A percentile compares a stretch with the other conserved stretches of the same genome.
Conservation (phyloP, 2,888 invertebrate genomes). For the Saturnia japonica region DNA sequence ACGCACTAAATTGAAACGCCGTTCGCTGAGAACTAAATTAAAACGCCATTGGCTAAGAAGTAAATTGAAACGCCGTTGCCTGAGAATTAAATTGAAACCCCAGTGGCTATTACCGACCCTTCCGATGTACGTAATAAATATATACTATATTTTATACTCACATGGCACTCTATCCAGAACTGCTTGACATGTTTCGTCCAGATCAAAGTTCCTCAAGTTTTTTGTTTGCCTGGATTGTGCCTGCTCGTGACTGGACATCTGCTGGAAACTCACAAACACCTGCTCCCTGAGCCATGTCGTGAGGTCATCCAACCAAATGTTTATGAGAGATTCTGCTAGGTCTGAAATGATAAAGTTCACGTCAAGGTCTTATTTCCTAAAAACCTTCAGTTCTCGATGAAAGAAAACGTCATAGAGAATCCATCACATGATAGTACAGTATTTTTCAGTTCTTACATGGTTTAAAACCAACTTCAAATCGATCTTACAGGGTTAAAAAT, state of each 20-base stretch:
- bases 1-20: background rate
- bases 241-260: slow-evolving; percentile 39
- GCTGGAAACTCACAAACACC: slow-evolving; percentile 58
- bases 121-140: background rate
- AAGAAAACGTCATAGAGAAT: background rate
- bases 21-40: background rate
- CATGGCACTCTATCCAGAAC: slow-evolving; percentile 55
- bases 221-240: slow-evolving; percentile 21
- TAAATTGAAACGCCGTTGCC: too few species aligned
- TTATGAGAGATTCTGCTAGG: slow-evolving; percentile 57
- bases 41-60: background rate
- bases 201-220: slow-evolving; percentile 29
- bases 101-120: background rate
- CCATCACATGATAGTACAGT: too few species aligned
- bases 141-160: slow-evolving; percentile 32
- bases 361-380: background rate
- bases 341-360: slow-evolving; percentile 43
- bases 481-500: background rate
- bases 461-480: too few species aligned
- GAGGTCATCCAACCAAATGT: slow-evolving; percentile 53
- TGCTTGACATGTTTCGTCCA: slow-evolving; percentile 52
- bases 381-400: background rate
- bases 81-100: background rate
- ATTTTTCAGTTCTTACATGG: background rate
- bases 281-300: slow-evolving; percentile 55